Percentiles rank a stretch among this genome's conserved stretches.
phyloP scores from a whole-genome alignment of 1,140 invertebrate species.

The Ips typographus region DNA sequence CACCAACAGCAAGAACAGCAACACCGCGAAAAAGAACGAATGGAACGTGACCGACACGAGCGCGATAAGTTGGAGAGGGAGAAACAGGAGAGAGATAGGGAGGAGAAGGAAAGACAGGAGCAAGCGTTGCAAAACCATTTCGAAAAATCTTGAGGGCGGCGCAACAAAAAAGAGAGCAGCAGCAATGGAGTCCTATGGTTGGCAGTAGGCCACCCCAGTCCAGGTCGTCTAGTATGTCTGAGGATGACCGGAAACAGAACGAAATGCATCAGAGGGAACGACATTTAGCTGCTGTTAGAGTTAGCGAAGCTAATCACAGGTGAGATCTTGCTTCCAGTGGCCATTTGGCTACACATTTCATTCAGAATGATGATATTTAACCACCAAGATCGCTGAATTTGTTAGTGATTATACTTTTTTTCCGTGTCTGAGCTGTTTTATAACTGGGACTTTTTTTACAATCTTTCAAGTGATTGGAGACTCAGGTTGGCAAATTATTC shows the following conservation, averaged over 20 bases:
- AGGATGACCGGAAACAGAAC: slow-evolving; percentile 46
- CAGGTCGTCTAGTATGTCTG: slow-evolving; percentile 46
- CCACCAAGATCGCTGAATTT: slow-evolving; percentile 30
- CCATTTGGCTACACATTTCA: not conserved
- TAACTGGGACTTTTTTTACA: slow-evolving; percentile 2
- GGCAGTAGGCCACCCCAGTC: slow-evolving; percentile 46
- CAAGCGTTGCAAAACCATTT: slow-evolving; percentile 88
- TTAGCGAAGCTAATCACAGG: slow-evolving; percentile 26
- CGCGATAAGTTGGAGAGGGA: slow-evolving; percentile 56
- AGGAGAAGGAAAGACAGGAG: slow-evolving; percentile 65
- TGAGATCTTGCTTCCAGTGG: slow-evolving; percentile 4
- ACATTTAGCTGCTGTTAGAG: slow-evolving; percentile 43
- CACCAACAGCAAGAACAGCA: slow-evolving; percentile 56
- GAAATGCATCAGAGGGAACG: slow-evolving; percentile 44
- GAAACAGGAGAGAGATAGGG: slow-evolving; percentile 57
- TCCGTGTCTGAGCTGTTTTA: slow-evolving; percentile 1
- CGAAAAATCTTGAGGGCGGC: slow-evolving; percentile 82
- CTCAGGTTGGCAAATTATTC: not conserved
- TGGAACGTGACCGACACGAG: slow-evolving; percentile 54
- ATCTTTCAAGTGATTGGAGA: not conserved
- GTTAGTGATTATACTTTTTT: slow-evolving; percentile 8
- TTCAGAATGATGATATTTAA: slow-evolving; percentile 21
- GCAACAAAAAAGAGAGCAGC: slow-evolving; percentile 60
- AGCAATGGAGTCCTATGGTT: slow-evolving; percentile 53
- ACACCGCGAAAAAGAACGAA: slow-evolving; percentile 60